Evolutionary conservation across 2,113 vertebrate species (phyloP).

Genomic region (Cephalopterus ornatus): DNA sequence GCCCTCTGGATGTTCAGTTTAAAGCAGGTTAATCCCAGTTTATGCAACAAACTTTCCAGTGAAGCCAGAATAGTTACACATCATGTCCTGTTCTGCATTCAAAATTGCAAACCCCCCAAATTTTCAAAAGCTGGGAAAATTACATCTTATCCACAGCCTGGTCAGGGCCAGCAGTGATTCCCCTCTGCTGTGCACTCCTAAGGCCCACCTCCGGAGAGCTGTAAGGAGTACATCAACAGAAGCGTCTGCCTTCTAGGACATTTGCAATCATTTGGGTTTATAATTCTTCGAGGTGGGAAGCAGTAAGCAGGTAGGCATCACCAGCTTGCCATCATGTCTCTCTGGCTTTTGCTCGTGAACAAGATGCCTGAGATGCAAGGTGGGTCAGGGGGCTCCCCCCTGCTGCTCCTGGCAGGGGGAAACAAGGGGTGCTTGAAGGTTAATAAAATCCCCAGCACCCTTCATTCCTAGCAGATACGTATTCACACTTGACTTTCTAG

Average conservation of each 20-base stretch:
- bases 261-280: neutral
- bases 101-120: accelerated
- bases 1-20: neutral
- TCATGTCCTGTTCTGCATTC: neutral
- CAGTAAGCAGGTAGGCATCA: neutral
- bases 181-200: neutral
- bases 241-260: neutral
- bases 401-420: neutral
- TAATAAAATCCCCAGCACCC: neutral
- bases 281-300: neutral
- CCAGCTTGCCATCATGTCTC: neutral
- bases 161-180: neutral
- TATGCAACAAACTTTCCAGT: neutral
- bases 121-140: neutral
- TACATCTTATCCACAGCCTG: neutral
- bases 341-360: neutral
- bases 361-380: neutral
- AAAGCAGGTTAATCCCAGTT: neutral
- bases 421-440: neutral
- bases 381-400: neutral
- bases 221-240: neutral
- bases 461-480: neutral
- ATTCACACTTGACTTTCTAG: neutral
- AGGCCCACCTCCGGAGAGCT: neutral
- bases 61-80: neutral